A percentile compares a stretch with the other conserved stretches of the same genome.
Evolutionary conservation across 2,797 vertebrate genomes (phyloP).

Genomic region (Cottoperca gobio): DNA sequence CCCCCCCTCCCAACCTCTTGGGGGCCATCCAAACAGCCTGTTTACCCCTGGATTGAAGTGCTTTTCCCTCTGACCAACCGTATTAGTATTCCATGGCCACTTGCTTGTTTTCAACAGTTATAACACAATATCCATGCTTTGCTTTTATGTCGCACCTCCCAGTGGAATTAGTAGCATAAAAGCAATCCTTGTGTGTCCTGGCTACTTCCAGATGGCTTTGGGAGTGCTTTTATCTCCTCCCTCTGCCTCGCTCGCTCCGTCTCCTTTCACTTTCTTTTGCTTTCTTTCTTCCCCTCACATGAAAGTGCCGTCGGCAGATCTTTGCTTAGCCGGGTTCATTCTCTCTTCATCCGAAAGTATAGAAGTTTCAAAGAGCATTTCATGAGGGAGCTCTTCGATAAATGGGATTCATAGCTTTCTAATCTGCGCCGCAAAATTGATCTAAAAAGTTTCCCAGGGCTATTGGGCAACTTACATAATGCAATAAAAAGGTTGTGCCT

Average conservation of each 20-base stretch:
- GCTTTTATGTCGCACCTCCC: constrained; percentile 86
- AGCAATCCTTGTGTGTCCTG: constrained; percentile 87
- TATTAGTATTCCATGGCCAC: constrained; percentile 86
- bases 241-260: constrained; percentile 70
- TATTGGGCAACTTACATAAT: constrained; percentile 85
- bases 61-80: constrained; percentile 61
- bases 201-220: constrained; percentile 89
- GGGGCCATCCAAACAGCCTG: constrained; percentile 58
- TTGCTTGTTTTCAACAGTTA: constrained; percentile 86
- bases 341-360: constrained; percentile 85
- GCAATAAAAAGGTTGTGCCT: constrained; percentile 79
- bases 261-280: constrained; percentile 77
- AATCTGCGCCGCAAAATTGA: constrained; percentile 88
- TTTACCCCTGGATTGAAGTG: constrained; percentile 74
- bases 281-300: constrained; percentile 76
- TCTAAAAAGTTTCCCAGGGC: constrained; percentile 89
- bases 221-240: constrained; percentile 85
- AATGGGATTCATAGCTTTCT: constrained; percentile 89
- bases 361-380: constrained; percentile 88
- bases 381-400: constrained; percentile 87
- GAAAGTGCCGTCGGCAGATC: constrained; percentile 87
- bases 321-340: constrained; percentile 84
- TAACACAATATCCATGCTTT: constrained; percentile 86
- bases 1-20: constrained; percentile 31
- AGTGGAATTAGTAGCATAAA: constrained; percentile 86